Evolutionary conservation across 2,888 invertebrate genomes (phyloP), one percentile per base, ranked within the genome.

Genomic region (Conomelus anceps): DNA sequence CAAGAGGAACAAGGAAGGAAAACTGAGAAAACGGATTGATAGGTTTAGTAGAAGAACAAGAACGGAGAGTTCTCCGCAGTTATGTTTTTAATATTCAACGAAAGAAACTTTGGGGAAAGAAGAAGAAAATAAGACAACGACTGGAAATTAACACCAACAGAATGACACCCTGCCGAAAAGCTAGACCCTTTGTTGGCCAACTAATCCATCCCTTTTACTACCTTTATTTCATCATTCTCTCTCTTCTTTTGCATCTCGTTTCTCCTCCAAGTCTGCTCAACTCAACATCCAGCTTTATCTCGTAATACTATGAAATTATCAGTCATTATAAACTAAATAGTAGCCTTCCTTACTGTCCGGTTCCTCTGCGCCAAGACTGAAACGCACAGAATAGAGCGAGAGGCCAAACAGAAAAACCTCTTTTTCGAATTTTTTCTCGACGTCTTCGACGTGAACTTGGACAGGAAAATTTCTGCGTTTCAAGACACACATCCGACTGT

Each of bases 311-410:
- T 85, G 24, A 85, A 85, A 85, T 85, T 85, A 85, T 24, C 24
- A 85, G 85, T 85, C 85, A 85, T 85, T 85, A 85, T 85, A 85
- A 85, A 85, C 85, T 23, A 85, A 85, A 85, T 85, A 85, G 24
- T 24, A 85, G 85, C 63, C 63, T 63, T 63, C 63, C n/a, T n/a
- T 63, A 63, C 63, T 63, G 63, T 63, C 63, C 63, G 63, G 9
- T 34, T 34, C 34, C 34, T 34, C 9, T 17, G 34, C 17, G 34
- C n/a, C n/a, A n/a, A n/a, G n/a, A n/a, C n/a, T n/a, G 17, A 17
- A 34, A 17, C 4, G 34, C 34, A 17, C 34, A 9, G 4, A 9
- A 9, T 6, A 1, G 34, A 34, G 17, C 63, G 63, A n/a, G n/a
- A n/a, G n/a, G n/a, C n/a, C n/a, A n/a, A 63, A 63, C 63, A 63